A percentile compares a stretch with the other conserved stretches of the same genome.
Evolutionary conservation across 2,888 invertebrate species (phyloP).

Genomic region (Zaprionus bogoriensis): DNA sequence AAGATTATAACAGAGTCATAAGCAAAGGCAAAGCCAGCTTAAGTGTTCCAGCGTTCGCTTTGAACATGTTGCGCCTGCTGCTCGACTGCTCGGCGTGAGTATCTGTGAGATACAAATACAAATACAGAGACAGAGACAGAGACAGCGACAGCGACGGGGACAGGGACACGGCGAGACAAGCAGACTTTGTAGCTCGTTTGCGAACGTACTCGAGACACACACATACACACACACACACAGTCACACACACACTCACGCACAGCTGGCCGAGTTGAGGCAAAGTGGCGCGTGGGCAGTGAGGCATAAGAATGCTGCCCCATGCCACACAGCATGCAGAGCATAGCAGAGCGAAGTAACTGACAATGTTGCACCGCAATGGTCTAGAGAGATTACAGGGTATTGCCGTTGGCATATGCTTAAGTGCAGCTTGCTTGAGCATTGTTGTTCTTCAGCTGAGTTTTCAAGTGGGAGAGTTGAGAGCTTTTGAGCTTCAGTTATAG

Average conservation of each 20-base stretch:
- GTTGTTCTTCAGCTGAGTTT: too few relatives aligned
- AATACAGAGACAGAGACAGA: neutral
- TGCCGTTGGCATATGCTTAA: too few relatives aligned
- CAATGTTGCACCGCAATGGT: constrained; percentile 34
- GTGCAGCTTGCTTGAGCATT: too few relatives aligned
- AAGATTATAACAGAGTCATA: constrained; percentile 53
- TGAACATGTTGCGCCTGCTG: constrained; percentile 68
- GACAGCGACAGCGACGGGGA: neutral
- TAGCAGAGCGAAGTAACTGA: constrained; percentile 10
- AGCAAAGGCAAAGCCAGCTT: constrained; percentile 58
- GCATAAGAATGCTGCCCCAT: constrained; percentile 41
- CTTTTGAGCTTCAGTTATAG: too few relatives aligned
- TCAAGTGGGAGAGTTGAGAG: too few relatives aligned
- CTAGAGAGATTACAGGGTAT: constrained; percentile 1
- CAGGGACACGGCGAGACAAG: neutral
- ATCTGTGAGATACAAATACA: constrained; percentile 31
- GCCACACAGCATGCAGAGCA: constrained; percentile 1
- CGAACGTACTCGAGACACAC: constrained; percentile 6
- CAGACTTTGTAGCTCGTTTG: constrained; percentile 25
- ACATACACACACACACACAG: constrained; percentile 1
- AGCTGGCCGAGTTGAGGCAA: constrained; percentile 21
- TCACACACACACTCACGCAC: constrained; percentile 8
- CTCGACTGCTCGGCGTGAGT: constrained; percentile 38
- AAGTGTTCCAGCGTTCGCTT: constrained; percentile 55
- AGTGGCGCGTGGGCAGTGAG: constrained; percentile 59